Evolutionary conservation across 1,140 invertebrate genomes (phyloP), one percentile per base, ranked within the genome.

Genomic region (Magallana angulata): DNA sequence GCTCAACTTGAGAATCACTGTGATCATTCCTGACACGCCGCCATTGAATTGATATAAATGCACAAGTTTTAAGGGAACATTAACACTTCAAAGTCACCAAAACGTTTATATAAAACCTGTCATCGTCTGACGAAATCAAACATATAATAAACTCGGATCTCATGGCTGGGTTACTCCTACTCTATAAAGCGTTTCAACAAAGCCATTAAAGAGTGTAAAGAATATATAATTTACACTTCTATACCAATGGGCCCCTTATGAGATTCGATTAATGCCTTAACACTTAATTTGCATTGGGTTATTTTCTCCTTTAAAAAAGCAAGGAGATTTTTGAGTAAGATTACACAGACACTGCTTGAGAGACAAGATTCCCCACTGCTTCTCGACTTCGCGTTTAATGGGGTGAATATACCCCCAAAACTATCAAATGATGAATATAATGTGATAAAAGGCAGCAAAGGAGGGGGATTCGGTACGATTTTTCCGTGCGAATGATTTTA

Each of bases 221-320:
- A 76, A 76, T 76, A 76, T 76, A 76, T 76, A 76, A 76, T 76
- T 76, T 76, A 30, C 68, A 76, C 68, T 76, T 76, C 68, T 30
- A 76, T 76, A 76, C 68, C 68, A 76, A 76, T 76, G 24, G 68
- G 24, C 9, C 68, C 36, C 24, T 76, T 30, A 76, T 30, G 68
- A 76, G 68, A 36, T 76, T 76, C 68, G 68, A 76, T 76, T 76
- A 76, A 76, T 30, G 24, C 68, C 68, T 30, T 76, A 76, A 76
- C 68, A 76, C 68, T 76, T 76, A 76, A 76, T 76, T 76, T 76
- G 68, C 68, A 76, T 76, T 76, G 68, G 68, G 24, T 76, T 76
- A 76, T 76, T 30, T 30, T 18, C 18, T 12, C 24, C 24, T 36
- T 76, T 24, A 11, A 36, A 76, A 76, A 9, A 76, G 18, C 68